Base-by-base conservation (phyloP, 2,797 vertebrate species). In the Helarctos malayanus region DNA sequence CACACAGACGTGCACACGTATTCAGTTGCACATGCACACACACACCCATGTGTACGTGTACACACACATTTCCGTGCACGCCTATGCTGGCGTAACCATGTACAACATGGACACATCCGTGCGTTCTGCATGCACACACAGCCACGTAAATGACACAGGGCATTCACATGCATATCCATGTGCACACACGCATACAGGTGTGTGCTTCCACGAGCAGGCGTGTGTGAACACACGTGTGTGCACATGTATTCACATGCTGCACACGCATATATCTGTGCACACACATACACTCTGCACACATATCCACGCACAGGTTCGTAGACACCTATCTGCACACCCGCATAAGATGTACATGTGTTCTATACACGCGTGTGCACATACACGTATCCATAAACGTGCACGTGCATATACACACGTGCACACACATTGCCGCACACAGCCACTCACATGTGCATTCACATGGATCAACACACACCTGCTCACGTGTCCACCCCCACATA, bases 351-450 rank as follows among this genome's bases (percentile, higher is more conserved):
- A 18, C 38, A 11, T 11, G 9, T 9, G 19, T 45, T 12, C 1
- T 11, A 1, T 54, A n/a, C n/a, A 10, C 8, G 5, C 8, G 4
- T 2, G 3, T 47, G 29, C 7, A 0, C 1, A 3, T 3, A 6
- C 38, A 12, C 0, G 15, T 23, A 8, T 27, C 12, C 13, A 4
- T 11, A 1, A 47, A 65, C 73, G 18, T 27, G 3, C 5, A 18
- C 1, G 18, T 35, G n/a, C 18, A 1, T 0, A 1, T 52, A 32
- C 45, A 73, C n/a, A 0, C 7, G 29, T 23, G 25, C 52, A 7
- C 12, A 2, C 23, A 35, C 16, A 3, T 4, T 2, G 4, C 29
- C 12, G 6, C 10, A 27, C 54, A 47, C 45, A 9, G 3, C 1
- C 5, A 5, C 10, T 25, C 32, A 2, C 3, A 13, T 7, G 14